These are phyloP conservation scores for Leptinotarsa defecta DNA, from an alignment of 1,140 invertebrate species.

Conservation along the genomic window DNA sequence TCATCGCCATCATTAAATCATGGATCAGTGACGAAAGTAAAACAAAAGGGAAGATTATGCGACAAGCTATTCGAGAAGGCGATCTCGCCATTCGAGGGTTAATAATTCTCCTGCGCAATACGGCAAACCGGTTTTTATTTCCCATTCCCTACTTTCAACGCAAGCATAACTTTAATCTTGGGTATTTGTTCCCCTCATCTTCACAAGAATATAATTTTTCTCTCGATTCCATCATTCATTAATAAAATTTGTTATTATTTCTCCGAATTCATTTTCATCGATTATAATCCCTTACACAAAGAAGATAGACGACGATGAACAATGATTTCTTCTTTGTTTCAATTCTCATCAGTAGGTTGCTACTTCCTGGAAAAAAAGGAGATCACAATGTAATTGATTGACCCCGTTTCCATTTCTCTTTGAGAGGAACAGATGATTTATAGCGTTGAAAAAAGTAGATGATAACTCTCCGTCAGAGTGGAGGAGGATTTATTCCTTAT, in stretches of 20 bases:
- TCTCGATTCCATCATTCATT: not conserved
- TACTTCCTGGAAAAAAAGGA: too few species aligned
- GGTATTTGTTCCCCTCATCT: not conserved
- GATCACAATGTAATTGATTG: too few species aligned
- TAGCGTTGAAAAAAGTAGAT: too few species aligned
- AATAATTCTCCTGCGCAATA: not conserved
- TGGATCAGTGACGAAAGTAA: constrained; percentile 3
- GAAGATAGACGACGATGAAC: too few species aligned
- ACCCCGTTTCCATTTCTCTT: too few species aligned
- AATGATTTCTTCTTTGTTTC: too few species aligned
- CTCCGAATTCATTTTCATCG: too few species aligned
- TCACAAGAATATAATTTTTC: not conserved
- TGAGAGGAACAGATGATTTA: too few species aligned
- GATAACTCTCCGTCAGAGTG: too few species aligned
- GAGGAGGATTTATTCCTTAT: too few species aligned
- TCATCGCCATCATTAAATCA: not conserved
- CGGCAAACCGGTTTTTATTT: constrained; percentile 8
- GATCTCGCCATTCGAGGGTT: constrained; percentile 1
- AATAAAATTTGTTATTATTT: not conserved
- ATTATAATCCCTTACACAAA: too few species aligned
- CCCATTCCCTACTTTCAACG: not conserved
- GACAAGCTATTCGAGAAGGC: constrained; percentile 2
- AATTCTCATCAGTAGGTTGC: too few species aligned
- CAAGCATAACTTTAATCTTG: not conserved
- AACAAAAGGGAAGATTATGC: constrained; percentile 6